phyloP scores from a whole-genome alignment of 1,140 invertebrate species.

The Eciton burchellii region DNA sequence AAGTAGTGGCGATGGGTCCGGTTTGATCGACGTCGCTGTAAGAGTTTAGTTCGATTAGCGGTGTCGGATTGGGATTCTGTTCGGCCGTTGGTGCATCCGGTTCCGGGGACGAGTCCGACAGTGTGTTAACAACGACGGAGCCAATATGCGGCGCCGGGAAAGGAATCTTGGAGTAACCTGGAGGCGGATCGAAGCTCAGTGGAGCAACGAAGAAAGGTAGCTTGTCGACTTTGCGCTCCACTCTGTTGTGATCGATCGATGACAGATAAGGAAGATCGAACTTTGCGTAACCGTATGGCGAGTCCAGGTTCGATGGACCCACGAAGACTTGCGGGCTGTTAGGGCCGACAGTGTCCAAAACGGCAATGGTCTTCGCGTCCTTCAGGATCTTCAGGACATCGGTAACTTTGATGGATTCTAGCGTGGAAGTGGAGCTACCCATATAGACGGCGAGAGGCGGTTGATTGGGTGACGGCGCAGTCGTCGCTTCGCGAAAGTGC shows the following conservation, averaged over 20 bases:
- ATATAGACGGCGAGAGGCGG: constrained; percentile 93
- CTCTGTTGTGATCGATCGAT: constrained; percentile 89
- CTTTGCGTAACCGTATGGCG: constrained; percentile 90
- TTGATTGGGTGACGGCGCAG: constrained; percentile 88
- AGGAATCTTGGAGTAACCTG: constrained; percentile 93
- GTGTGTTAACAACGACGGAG: constrained; percentile 90
- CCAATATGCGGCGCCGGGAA: constrained; percentile 94
- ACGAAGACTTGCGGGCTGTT: constrained; percentile 92
- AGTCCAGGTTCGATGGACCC: constrained; percentile 90
- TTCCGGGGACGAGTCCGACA: constrained; percentile 68
- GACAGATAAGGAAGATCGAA: constrained; percentile 94
- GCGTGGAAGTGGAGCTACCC: constrained; percentile 85
- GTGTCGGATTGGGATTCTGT: constrained; percentile 73
- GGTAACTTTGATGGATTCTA: constrained; percentile 86
- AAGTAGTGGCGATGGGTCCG: constrained; percentile 48
- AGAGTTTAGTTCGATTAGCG: constrained; percentile 78
- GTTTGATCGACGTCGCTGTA: constrained; percentile 68
- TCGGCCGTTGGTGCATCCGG: constrained; percentile 48
- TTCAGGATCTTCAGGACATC: constrained; percentile 90
- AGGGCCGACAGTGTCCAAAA: constrained; percentile 89
- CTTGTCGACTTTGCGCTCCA: constrained; percentile 90
- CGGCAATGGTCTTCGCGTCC: constrained; percentile 90
- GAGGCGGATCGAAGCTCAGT: constrained; percentile 92
- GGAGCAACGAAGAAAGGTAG: constrained; percentile 94
- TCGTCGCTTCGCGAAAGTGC: constrained; percentile 80